Conservation (phyloP, 2,113 vertebrate species). For the Phalacrocorax pelagicus region DNA sequence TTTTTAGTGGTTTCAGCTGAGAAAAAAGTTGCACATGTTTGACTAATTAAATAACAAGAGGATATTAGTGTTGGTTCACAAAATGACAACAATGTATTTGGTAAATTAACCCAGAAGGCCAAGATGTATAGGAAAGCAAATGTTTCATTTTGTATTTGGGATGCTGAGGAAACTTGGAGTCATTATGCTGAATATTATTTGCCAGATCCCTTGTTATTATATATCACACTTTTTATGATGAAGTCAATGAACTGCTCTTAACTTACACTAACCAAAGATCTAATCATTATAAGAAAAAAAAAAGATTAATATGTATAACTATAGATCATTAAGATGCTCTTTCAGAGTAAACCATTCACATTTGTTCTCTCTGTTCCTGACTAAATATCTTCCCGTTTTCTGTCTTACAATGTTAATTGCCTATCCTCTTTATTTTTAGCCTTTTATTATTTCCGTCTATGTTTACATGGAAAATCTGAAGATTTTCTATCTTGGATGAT, state of each 20-base stretch:
- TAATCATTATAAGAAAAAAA: neutral
- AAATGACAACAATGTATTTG: neutral
- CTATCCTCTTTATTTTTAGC: constrained; percentile 8
- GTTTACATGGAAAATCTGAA: constrained; percentile 44
- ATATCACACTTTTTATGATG: neutral
- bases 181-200: neutral
- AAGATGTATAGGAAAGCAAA: neutral
- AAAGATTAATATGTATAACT: neutral
- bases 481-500: neutral
- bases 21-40: neutral
- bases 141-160: neutral
- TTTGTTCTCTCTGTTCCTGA: neutral
- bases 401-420: neutral
- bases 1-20: neutral
- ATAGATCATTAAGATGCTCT: neutral
- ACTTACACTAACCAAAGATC: neutral
- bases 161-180: neutral
- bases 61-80: neutral
- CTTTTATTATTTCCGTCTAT: constrained; percentile 4
- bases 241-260: neutral
- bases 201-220: neutral
- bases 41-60: neutral
- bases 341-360: neutral
- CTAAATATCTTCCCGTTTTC: neutral
- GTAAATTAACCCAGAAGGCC: neutral